Conservation (phyloP, 2,888 invertebrate genomes). For the Cephus sareptanus region DNA sequence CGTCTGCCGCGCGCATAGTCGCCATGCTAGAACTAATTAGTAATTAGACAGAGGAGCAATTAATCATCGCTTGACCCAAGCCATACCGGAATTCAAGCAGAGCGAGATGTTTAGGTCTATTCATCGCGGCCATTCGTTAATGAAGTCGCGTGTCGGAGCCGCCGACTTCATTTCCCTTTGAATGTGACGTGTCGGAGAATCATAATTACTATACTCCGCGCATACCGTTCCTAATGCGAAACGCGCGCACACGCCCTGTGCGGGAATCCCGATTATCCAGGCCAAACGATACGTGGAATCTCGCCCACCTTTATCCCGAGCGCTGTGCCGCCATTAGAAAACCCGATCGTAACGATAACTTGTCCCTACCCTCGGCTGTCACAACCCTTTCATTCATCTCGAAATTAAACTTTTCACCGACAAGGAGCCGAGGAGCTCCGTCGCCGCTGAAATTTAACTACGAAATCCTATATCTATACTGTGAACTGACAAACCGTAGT, state of each 20-base stretch:
- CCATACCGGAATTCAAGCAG: constrained; percentile 5
- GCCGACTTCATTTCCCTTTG: constrained; percentile 56
- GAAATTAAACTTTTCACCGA: background rate
- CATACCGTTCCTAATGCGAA: constrained; percentile 50
- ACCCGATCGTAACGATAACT: background rate
- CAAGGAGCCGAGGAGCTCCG: background rate
- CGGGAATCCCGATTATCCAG: constrained; percentile 44
- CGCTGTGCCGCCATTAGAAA: background rate
- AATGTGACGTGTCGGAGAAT: constrained; percentile 55
- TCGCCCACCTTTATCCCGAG: background rate
- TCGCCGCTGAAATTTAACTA: background rate
- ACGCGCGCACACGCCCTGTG: constrained; percentile 35
- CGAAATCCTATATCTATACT: background rate
- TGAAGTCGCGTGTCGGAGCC: constrained; percentile 58
- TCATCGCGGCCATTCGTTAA: constrained; percentile 56
- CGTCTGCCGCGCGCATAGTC: constrained; percentile 14
- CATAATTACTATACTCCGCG: constrained; percentile 60
- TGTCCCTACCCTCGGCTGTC: background rate
- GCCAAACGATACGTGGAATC: constrained; percentile 3
- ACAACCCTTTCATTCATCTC: background rate
- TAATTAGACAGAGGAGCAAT: constrained; percentile 44
- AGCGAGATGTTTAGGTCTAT: constrained; percentile 50
- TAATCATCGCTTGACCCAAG: constrained; percentile 20
- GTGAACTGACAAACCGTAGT: background rate
- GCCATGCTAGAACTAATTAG: constrained; percentile 42